Base-by-base conservation (phyloP, 2,113 vertebrate species). In the Artemisiospiza belli region DNA sequence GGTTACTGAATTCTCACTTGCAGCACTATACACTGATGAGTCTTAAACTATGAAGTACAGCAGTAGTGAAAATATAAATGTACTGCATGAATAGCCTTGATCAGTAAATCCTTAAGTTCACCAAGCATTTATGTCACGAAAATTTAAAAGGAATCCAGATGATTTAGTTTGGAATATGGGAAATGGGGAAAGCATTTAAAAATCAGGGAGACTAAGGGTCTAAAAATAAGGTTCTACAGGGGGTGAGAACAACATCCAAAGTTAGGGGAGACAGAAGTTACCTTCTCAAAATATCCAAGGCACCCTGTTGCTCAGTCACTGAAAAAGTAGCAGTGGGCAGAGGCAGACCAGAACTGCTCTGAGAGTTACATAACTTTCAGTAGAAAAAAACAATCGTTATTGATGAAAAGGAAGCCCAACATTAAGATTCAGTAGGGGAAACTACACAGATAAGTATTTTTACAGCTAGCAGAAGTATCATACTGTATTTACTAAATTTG, bases 301-400 rank as follows among this genome's bases (percentile, higher is more conserved):
- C 63, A 96, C 85, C 85, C 88, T 95, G 85, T 83, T 0, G 63
- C 30, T 93, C 92, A 93, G 90, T 97, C 94, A 95, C 59, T 96
- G 90, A 92, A 96, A 95, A 93, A 88, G 92, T 59, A 95, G 87
- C 85, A 93, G 78, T 76, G 92, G 92, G 75, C 95, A 95, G 63
- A 95, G 90, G 76, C 95, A 97, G 90, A 94, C 85, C 90, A 97
- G 84, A 86, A 91, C 90, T 97, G 85, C 94, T 96, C 95, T 92
- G 57, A 97, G 68, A 86, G 85, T 97, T 94, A 96, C 11, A 22
- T 74, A 95, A 92, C 88, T 96, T 97, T 80, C 37, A 95, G 94
- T 20, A 94, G 76, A 90, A 94, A 93, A 95, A 93, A 87, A 83
- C 13, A 95, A 64, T 55, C 30, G 85, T 94, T 95, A 96, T 88